Percentiles rank a stretch among this genome's conserved stretches.
These are phyloP conservation scores for Psettodes erumei DNA, from an alignment of 2,113 vertebrate species.

Conservation along the genomic window DNA sequence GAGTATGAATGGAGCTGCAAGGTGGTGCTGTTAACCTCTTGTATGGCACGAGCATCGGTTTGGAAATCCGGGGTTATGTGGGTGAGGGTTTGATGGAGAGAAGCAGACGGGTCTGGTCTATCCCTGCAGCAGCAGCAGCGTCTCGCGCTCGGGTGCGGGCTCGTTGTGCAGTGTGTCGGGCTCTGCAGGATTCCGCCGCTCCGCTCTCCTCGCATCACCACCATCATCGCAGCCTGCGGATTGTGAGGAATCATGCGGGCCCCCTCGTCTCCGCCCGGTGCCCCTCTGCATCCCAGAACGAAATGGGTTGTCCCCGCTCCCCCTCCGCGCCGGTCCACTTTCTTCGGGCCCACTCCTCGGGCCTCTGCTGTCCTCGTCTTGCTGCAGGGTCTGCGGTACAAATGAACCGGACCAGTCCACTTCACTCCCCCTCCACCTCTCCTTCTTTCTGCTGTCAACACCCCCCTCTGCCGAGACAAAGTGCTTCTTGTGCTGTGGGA, in stretches of 20 bases:
- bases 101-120: background rate
- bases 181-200: slow-evolving; percentile 53
- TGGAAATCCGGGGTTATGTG: slow-evolving; percentile 20
- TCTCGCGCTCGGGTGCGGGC: slow-evolving; percentile 21
- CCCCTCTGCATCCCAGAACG: slow-evolving; percentile 29
- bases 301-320: background rate
- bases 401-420: slow-evolving; percentile 38
- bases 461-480: slow-evolving; percentile 59
- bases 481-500: slow-evolving; percentile 50
- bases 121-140: slow-evolving; percentile 23
- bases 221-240: slow-evolving; percentile 33
- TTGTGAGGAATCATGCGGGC: slow-evolving; percentile 18
- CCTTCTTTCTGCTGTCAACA: slow-evolving; percentile 33
- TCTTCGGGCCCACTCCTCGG: background rate
- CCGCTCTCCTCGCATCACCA: slow-evolving; percentile 40
- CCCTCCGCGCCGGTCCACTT: background rate
- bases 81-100: background rate
- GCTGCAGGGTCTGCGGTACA: slow-evolving; percentile 12
- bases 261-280: background rate
- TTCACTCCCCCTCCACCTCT: slow-evolving; percentile 15
- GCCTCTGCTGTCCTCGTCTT: slow-evolving; percentile 12
- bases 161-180: slow-evolving; percentile 36
- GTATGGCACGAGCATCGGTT: slow-evolving; percentile 19
- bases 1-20: slow-evolving; percentile 24
- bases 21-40: slow-evolving; percentile 4